Conservation (phyloP, 2,888 invertebrate species). For the Diaprepes abbreviatus region DNA sequence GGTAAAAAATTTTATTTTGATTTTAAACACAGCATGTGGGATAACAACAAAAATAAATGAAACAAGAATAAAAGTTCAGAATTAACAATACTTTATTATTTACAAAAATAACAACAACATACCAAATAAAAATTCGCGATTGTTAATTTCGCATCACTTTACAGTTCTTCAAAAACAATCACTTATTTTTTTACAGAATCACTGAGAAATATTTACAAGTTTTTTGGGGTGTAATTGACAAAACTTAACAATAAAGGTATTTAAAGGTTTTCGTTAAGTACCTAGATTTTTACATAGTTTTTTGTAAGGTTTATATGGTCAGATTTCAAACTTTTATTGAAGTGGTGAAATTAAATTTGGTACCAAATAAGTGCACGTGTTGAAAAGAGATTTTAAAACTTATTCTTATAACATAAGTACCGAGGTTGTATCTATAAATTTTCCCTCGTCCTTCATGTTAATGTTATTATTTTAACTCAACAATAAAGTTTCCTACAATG, state of each 20-base stretch:
- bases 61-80: no score
- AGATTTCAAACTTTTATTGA: not conserved
- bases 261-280: slow-evolving; percentile 21
- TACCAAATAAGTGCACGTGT: no score
- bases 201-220: slow-evolving; percentile 38
- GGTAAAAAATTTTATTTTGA: no score
- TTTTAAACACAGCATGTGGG: no score
- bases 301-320: not conserved
- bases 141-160: slow-evolving; percentile 36
- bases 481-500: no score
- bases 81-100: slow-evolving; percentile 62
- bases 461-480: no score
- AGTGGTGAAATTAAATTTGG: no score
- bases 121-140: slow-evolving; percentile 57
- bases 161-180: slow-evolving; percentile 31
- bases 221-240: slow-evolving; percentile 40
- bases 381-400: no score
- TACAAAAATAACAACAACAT: slow-evolving; percentile 62
- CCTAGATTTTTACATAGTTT: not conserved
- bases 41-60: no score
- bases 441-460: no score
- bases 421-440: no score
- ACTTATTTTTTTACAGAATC: slow-evolving; percentile 39
- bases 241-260: slow-evolving; percentile 29
- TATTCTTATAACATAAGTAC: no score